phyloP scores from a whole-genome alignment of 2,888 invertebrate species.

The Ichneumoninae sp. region DNA sequence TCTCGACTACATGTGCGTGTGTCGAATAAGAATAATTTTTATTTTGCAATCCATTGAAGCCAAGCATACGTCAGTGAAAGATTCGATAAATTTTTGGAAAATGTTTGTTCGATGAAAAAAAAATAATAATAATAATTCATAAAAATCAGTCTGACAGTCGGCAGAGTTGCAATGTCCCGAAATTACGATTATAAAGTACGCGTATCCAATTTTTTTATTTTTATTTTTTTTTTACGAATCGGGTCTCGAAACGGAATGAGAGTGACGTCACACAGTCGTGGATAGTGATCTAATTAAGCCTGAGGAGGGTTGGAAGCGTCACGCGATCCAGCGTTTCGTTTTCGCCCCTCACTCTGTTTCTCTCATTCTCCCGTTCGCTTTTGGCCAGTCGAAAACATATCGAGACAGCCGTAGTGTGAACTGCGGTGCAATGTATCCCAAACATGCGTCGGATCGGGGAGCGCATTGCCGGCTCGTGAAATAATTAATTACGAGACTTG shows the following conservation, averaged over 20 bases:
- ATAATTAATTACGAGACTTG: constrained; percentile 56
- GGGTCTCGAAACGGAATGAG: constrained; percentile 38
- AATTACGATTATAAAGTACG: not conserved
- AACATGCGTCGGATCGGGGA: constrained; percentile 19
- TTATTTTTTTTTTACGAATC: constrained; percentile 26
- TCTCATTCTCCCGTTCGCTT: constrained; percentile 6
- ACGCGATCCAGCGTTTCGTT: constrained; percentile 10
- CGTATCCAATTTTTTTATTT: not conserved
- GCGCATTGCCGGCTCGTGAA: constrained; percentile 35
- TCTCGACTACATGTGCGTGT: not conserved
- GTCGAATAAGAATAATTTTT: not conserved
- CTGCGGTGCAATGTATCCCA: constrained; percentile 18
- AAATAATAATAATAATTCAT: not conserved
- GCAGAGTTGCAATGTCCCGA: not conserved
- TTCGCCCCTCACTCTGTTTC: constrained; percentile 6
- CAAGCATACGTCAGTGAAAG: not conserved
- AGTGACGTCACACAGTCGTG: constrained; percentile 49
- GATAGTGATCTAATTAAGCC: constrained; percentile 55
- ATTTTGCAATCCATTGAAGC: not conserved
- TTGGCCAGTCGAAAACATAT: constrained; percentile 26
- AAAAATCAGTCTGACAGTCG: not conserved
- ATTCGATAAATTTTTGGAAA: not conserved
- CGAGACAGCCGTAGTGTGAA: constrained; percentile 35
- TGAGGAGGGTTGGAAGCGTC: constrained; percentile 20
- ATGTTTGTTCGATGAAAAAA: not conserved